phyloP scores from a whole-genome alignment of 2,113 vertebrate species.

The Chamaetylas fuelleborni region DNA sequence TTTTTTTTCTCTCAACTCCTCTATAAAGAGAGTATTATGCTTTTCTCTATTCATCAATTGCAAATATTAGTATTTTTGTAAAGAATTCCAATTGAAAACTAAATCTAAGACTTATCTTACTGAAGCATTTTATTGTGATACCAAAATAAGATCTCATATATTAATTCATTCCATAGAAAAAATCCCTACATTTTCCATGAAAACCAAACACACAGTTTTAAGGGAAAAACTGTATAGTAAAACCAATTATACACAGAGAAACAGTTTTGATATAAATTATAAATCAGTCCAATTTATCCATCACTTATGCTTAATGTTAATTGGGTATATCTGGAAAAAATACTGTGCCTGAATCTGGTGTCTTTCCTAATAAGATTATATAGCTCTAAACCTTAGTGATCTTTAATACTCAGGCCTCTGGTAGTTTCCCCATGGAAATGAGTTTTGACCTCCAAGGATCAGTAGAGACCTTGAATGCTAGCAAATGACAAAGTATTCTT shows the following conservation, averaged over 20 bases:
- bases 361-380: background rate
- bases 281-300: background rate
- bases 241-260: background rate
- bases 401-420: background rate
- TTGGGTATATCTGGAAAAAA: background rate
- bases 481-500: background rate
- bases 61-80: background rate
- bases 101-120: background rate
- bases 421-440: background rate
- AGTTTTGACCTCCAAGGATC: background rate
- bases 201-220: background rate
- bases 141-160: background rate
- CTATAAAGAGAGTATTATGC: background rate
- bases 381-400: background rate
- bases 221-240: background rate
- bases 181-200: background rate
- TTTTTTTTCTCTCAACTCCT: background rate
- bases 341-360: background rate
- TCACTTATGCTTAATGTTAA: background rate
- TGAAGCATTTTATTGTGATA: background rate
- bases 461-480: background rate
- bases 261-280: background rate
- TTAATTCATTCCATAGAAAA: background rate
- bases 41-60: background rate
- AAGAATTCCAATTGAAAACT: background rate